Evolutionary conservation across 2,888 invertebrate species (phyloP), one percentile per base, ranked within the genome.

Genomic region (Malacosoma neustria): DNA sequence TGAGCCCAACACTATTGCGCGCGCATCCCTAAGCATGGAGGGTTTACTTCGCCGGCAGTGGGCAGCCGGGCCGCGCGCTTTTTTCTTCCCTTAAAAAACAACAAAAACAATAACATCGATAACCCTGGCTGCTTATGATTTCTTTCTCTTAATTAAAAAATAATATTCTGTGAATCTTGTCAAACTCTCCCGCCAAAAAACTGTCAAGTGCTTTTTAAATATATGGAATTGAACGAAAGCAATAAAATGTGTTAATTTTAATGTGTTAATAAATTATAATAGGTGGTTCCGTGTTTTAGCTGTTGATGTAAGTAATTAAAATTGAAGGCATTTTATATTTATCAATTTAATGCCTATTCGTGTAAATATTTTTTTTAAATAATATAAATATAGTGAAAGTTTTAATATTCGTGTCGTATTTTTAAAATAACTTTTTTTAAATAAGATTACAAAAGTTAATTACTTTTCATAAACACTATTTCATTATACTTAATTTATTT

Each of bases 1-100:
- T 61, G 65, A 65, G 61, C 22, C 22, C 63, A 45, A 9, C 47
- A 53, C 34, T 22, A 22, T 22, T 82, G 82, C 82, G 84, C 82
- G 82, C 82, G 84, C 82, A 81, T 38, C 40, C 36, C 48, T 36
- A 52, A 67, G 58, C 69, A 56, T 59, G 67, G 50, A 41, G 43
- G 47, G 39, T 54, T 62, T 72, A 84, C 73, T 79, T 55, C 70
- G 81, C 81, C 84, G 84, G 80, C 75, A 85, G 84, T 82, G 49
- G 54, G 65, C 81, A 76, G 81, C 84, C 74, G 72, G 84, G 84
- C 72, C 59, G 68, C 84, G 76, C 84, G 84, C 73, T 65, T 69
- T 57, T 52, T 60, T 46, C 54, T 61, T 53, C 55, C 45, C 51
- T 51, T 70, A 60, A 73, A 75, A 77, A 76, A 80, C 59, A 59